These are phyloP conservation scores for human DNA, from an alignment of 2,113 vertebrate genomes.

Conservation along the genomic window DNA sequence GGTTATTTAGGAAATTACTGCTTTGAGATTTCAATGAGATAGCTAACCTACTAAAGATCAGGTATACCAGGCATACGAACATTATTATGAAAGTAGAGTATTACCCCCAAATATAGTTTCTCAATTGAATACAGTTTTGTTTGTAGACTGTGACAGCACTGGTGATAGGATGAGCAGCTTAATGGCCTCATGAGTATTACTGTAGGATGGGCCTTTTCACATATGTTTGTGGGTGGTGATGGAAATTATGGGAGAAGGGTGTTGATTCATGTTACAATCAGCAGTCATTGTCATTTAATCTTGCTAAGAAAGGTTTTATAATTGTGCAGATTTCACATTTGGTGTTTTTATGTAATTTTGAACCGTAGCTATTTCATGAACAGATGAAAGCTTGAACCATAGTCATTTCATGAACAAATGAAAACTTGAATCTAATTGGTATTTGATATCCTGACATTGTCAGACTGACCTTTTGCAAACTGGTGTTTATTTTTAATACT, in stretches of 20 bases:
- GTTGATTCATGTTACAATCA: neutral
- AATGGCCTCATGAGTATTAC: neutral
- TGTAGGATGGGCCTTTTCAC: neutral
- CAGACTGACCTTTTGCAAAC: neutral
- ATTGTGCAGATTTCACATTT: neutral
- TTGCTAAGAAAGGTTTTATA: conserved; percentile 10
- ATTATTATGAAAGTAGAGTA: neutral
- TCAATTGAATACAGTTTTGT: neutral
- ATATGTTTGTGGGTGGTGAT: neutral
- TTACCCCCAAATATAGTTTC: neutral
- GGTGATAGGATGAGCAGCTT: neutral
- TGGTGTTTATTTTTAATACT: neutral
- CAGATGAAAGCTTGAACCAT: neutral
- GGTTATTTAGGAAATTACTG: conserved; percentile 36
- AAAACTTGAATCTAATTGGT: neutral
- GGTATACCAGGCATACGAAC: neutral
- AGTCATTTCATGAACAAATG: neutral
- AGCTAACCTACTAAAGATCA: neutral
- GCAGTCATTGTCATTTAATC: neutral
- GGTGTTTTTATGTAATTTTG: neutral
- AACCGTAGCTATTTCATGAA: neutral
- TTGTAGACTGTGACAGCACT: neutral
- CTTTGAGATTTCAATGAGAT: neutral
- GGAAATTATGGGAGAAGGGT: neutral
- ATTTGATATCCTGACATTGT: neutral